phyloP scores from a whole-genome alignment of 92 coral and sea anemone genomes.

The Chrysogorgia sp. region DNA sequence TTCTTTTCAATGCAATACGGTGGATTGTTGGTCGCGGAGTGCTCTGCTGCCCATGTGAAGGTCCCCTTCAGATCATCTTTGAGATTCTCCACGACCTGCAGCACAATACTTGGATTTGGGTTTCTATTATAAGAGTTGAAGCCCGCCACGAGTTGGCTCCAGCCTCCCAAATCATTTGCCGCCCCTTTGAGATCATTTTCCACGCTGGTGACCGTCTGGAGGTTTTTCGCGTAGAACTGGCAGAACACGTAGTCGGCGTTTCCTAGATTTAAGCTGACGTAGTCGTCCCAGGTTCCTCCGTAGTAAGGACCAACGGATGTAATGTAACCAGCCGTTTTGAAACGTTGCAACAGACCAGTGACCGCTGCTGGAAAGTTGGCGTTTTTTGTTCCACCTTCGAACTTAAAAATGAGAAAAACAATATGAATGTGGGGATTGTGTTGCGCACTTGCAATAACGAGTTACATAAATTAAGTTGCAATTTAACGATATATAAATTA shows the following conservation, averaged over 20 bases:
- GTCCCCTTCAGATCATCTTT: neutral
- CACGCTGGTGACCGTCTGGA: neutral
- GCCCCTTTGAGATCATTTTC: neutral
- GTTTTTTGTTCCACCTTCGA: neutral
- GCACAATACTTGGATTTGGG: no score
- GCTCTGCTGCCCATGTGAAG: neutral
- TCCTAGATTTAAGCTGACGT: no score
- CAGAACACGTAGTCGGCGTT: conserved; percentile 16
- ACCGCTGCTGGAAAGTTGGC: no score
- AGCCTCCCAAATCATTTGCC: neutral
- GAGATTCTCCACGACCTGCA: no score
- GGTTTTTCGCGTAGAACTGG: conserved; percentile 25
- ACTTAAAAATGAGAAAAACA: neutral
- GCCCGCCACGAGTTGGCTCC: neutral
- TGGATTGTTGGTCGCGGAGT: neutral
- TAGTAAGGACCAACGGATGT: no score
- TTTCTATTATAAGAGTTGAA: neutral
- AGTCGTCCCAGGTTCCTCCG: no score
- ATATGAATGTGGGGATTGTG: neutral
- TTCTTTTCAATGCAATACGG: no score
- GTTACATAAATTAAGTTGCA: neutral
- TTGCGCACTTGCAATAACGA: neutral
- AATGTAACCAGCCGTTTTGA: no score
- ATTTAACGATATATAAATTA: no score
- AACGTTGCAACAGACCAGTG: no score